Percentiles rank a stretch among this genome's conserved stretches.
Conservation (phyloP, 2,888 invertebrate species). For the Microctonus hyperodae region DNA sequence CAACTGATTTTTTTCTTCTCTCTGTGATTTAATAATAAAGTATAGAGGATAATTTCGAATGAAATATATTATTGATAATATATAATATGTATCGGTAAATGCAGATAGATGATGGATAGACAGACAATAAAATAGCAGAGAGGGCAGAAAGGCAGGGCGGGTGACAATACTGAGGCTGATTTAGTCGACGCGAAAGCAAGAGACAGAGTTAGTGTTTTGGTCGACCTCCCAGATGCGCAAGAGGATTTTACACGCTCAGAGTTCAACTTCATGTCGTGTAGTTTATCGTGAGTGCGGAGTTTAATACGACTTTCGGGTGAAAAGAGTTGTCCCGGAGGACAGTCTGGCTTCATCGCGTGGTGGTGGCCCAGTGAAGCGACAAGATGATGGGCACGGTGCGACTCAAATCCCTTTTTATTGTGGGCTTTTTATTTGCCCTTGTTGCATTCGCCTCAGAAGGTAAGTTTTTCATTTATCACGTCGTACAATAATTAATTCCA, state of each 20-base stretch:
- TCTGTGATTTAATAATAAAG: no score
- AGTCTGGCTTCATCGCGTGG: slow-evolving; percentile 59
- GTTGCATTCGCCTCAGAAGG: slow-evolving; percentile 68
- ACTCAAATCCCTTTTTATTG: slow-evolving; percentile 66
- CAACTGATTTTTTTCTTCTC: no score
- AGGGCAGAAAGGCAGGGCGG: slow-evolving; percentile 25
- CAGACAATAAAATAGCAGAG: slow-evolving; percentile 28
- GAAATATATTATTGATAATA: no score
- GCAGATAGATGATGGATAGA: no score
- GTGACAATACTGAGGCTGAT: slow-evolving; percentile 35
- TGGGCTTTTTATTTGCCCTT: slow-evolving; percentile 66
- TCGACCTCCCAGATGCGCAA: slow-evolving; percentile 37
- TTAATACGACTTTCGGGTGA: slow-evolving; percentile 56
- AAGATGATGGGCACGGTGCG: slow-evolving; percentile 68
- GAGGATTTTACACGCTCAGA: slow-evolving; percentile 52
- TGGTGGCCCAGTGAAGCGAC: slow-evolving; percentile 64
- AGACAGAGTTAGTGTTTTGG: slow-evolving; percentile 27
- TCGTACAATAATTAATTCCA: no score
- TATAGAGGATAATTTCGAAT: no score
- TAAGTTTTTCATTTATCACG: slow-evolving; percentile 54
- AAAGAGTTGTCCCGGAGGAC: slow-evolving; percentile 52
- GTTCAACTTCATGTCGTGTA: slow-evolving; percentile 52
- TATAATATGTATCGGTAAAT: no score
- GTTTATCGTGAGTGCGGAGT: slow-evolving; percentile 57
- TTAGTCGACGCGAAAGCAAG: slow-evolving; percentile 35